Conservation (phyloP, 2,888 invertebrate species). For the Plemyria rubiginata region DNA sequence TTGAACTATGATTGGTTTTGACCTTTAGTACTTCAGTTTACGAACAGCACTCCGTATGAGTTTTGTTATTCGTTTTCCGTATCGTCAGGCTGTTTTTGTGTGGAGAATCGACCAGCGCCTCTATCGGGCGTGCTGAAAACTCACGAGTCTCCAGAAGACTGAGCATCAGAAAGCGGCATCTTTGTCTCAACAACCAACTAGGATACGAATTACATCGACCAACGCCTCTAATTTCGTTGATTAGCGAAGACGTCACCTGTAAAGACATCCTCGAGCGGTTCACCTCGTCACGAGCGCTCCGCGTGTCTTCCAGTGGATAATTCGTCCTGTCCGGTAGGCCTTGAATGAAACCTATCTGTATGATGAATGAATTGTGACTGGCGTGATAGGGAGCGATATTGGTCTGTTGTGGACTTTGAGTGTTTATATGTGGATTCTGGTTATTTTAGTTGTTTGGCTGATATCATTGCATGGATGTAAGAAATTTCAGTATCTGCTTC, state of each 20-base stretch:
- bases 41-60: neutral
- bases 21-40: constrained; percentile 3
- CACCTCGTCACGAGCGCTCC: constrained; percentile 46
- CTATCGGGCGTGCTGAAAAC: too few relatives aligned
- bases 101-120: too few relatives aligned
- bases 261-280: constrained; percentile 44
- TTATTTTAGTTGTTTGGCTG: constrained; percentile 7
- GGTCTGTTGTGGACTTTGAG: constrained; percentile 12
- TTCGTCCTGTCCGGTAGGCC: constrained; percentile 58
- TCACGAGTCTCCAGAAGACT: too few relatives aligned
- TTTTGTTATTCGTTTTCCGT: too few relatives aligned
- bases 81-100: too few relatives aligned
- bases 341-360: constrained; percentile 43
- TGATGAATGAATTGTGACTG: constrained; percentile 18
- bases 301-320: constrained; percentile 56
- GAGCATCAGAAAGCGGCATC: constrained; percentile 9
- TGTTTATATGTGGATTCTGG: constrained; percentile 12
- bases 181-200: constrained; percentile 24
- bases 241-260: constrained; percentile 29
- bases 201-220: constrained; percentile 17
- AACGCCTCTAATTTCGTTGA: constrained; percentile 22
- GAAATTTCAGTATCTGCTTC: neutral
- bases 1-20: neutral
- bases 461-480: neutral
- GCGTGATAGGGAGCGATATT: constrained; percentile 12